A percentile compares a stretch with the other conserved stretches of the same genome.
phyloP scores from a whole-genome alignment of 2,797 vertebrate genomes.

The Bufotes viridis region DNA sequence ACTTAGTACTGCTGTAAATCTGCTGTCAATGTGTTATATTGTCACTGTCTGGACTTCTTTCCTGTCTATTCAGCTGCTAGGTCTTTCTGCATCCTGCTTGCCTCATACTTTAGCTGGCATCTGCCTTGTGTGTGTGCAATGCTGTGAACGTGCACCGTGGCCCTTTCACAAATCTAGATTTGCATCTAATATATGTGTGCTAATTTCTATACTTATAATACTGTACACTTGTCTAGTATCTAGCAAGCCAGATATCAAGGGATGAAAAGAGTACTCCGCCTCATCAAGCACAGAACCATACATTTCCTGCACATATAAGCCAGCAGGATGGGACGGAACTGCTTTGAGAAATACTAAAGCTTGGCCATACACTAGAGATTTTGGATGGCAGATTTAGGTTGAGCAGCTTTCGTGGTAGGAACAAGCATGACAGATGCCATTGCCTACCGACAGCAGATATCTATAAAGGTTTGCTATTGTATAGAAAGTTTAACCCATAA shows the following conservation, averaged over 20 bases:
- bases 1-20: conserved; percentile 37
- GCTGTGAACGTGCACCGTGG: conserved; percentile 27
- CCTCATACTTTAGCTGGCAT: background rate
- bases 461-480: too few species aligned
- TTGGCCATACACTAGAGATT: too few species aligned
- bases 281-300: background rate
- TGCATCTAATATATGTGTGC: conserved; percentile 24
- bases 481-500: too few species aligned
- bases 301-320: background rate
- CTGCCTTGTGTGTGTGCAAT: conserved; percentile 56
- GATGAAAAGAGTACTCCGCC: background rate
- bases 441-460: too few species aligned
- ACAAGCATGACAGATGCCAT: background rate
- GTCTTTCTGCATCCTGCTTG: conserved; percentile 36
- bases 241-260: background rate
- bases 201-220: background rate
- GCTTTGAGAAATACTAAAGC: too few species aligned
- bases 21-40: conserved; percentile 46
- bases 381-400: too few species aligned
- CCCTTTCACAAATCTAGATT: background rate
- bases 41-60: conserved; percentile 1
- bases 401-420: background rate
- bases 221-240: conserved; percentile 1
- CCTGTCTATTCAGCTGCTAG: background rate
- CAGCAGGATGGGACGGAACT: background rate